A percentile compares a stretch with the other conserved stretches of the same genome.
phyloP scores from a whole-genome alignment of 2,888 invertebrate species.

The Eubasilissa splendida region DNA sequence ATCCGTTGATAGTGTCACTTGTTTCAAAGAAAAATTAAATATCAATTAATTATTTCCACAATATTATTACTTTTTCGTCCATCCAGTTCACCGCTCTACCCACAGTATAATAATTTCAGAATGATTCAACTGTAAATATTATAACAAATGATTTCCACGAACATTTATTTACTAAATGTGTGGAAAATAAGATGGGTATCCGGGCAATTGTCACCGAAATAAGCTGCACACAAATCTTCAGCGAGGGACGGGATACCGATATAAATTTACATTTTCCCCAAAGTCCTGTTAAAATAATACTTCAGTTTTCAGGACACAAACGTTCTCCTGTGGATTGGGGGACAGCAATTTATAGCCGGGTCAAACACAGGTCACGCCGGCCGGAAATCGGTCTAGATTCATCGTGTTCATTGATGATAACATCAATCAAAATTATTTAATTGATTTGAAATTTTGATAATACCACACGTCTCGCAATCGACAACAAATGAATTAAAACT shows the following conservation, averaged over 20 bases:
- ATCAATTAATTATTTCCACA: too few species aligned
- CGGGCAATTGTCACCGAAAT: constrained; percentile 10
- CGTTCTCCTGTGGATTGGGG: neutral
- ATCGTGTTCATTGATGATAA: constrained; percentile 1
- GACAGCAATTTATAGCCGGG: neutral
- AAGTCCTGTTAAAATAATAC: constrained; percentile 12
- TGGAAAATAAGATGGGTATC: neutral
- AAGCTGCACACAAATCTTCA: constrained; percentile 1
- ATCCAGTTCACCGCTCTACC: too few species aligned
- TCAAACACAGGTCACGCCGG: neutral
- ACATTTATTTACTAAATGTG: too few species aligned
- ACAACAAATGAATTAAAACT: too few species aligned
- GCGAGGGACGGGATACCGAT: neutral
- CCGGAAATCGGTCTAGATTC: neutral
- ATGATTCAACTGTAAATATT: too few species aligned
- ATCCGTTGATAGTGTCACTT: too few species aligned
- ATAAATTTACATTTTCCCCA: constrained; percentile 9
- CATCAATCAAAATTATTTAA: constrained; percentile 7
- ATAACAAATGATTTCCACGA: too few species aligned
- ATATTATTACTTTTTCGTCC: too few species aligned
- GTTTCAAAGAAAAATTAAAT: too few species aligned
- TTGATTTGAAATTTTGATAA: neutral
- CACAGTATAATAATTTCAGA: too few species aligned
- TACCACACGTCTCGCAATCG: too few species aligned
- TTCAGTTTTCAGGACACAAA: neutral